These are phyloP conservation scores for Heliconius ethilla DNA, from an alignment of 2,888 invertebrate genomes.

Conservation along the genomic window DNA sequence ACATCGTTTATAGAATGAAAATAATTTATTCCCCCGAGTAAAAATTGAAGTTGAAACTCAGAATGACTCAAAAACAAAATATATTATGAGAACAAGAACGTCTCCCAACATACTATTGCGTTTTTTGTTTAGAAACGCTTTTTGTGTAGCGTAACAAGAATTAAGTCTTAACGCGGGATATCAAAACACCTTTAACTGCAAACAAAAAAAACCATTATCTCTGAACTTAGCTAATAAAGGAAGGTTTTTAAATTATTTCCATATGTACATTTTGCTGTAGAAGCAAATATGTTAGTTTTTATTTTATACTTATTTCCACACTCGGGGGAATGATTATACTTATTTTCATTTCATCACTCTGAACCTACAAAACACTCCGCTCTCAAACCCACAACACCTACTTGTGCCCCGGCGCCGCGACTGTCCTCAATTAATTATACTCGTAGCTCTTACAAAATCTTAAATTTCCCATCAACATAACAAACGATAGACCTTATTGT, in stretches of 20 bases:
- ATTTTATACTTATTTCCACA: not conserved
- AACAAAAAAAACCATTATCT: constrained; percentile 10
- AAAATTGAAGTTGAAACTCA: not conserved
- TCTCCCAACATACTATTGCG: not conserved
- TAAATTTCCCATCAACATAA: not conserved
- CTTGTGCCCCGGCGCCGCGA: no score
- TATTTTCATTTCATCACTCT: no score
- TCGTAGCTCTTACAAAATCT: no score
- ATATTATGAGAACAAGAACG: not conserved
- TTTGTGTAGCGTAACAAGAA: constrained; percentile 14
- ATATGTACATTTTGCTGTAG: not conserved
- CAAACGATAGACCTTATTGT: not conserved
- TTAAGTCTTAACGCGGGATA: constrained; percentile 11
- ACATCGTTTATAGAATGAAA: no score
- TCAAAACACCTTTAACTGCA: constrained; percentile 15
- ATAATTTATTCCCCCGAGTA: not conserved
- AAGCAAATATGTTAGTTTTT: not conserved
- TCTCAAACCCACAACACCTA: no score
- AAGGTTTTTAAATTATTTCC: not conserved
- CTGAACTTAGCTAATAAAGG: not conserved
- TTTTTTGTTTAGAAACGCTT: constrained; percentile 25
- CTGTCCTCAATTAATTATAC: no score
- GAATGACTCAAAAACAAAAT: not conserved
- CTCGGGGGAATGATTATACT: no score
- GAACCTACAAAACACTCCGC: no score